phyloP scores from a whole-genome alignment of 2,797 vertebrate genomes.

The Acestrorhynchus altus region DNA sequence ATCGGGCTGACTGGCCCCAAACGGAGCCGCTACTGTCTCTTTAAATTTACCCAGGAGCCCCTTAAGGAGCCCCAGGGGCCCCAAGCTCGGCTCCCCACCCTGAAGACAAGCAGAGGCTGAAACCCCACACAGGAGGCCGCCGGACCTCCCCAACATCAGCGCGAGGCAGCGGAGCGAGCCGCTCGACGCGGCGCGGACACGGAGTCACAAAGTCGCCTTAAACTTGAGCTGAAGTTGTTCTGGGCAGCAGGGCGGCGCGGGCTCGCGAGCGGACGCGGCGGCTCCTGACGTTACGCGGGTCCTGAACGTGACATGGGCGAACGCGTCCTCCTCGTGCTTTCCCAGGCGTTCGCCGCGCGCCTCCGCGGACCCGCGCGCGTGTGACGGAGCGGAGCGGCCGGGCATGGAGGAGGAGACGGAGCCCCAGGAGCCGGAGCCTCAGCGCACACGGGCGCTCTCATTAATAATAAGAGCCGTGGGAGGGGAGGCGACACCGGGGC shows the following conservation, averaged over 20 bases:
- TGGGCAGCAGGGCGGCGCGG: slow-evolving; percentile 55
- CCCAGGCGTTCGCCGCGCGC: slow-evolving; percentile 67
- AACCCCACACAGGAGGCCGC: slow-evolving; percentile 76
- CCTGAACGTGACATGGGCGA: slow-evolving; percentile 53
- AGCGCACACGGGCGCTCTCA: slow-evolving; percentile 76
- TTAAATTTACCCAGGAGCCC: slow-evolving; percentile 99
- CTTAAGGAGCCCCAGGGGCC: slow-evolving; percentile 98
- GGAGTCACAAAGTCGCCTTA: slow-evolving; percentile 55
- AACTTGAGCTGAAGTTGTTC: slow-evolving; percentile 80
- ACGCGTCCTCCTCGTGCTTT: slow-evolving; percentile 59
- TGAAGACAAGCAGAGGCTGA: slow-evolving; percentile 85
- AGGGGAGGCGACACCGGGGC: slow-evolving; percentile 69
- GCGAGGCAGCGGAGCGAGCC: slow-evolving; percentile 29
- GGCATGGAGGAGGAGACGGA: slow-evolving; percentile 78
- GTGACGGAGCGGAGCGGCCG: slow-evolving; percentile 46
- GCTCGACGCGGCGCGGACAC: slow-evolving; percentile 34
- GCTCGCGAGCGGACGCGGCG: slow-evolving; percentile 55
- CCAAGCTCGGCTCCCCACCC: slow-evolving; percentile 93
- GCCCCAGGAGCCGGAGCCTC: slow-evolving; percentile 65
- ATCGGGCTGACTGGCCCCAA: slow-evolving; percentile 52
- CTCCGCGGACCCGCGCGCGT: slow-evolving; percentile 56
- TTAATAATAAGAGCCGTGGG: slow-evolving; percentile 81
- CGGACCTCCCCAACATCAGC: slow-evolving; percentile 57
- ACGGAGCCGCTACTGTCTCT: slow-evolving; percentile 87
- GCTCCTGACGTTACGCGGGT: slow-evolving; percentile 45